phyloP scores from a whole-genome alignment of 1,140 invertebrate species.

The Probaryconus sp. region DNA sequence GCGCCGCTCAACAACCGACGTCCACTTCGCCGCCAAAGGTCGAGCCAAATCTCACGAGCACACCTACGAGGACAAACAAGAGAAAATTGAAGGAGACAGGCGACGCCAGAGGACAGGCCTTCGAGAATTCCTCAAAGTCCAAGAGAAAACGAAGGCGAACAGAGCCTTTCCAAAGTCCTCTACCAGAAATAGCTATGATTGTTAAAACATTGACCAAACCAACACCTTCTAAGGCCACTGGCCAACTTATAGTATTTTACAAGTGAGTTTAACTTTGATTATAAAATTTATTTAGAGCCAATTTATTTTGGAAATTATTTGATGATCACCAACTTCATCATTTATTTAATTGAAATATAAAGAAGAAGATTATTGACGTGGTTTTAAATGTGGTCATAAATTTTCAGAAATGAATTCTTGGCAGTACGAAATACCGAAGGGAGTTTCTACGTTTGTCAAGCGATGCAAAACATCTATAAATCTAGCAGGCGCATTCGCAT shows the following conservation, averaged over 20 bases:
- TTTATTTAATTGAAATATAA: too few species aligned
- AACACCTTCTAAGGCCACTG: conserved; percentile 82
- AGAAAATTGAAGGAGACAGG: conserved; percentile 75
- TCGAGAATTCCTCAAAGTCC: conserved; percentile 76
- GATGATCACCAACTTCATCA: too few species aligned
- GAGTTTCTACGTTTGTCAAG: conserved; percentile 93
- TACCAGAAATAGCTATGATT: conserved; percentile 86
- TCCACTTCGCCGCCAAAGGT: conserved; percentile 47
- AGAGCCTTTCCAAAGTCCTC: conserved; percentile 89
- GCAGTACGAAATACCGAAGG: conserved; percentile 93
- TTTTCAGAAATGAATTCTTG: conserved; percentile 89
- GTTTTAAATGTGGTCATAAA: conserved; percentile 18
- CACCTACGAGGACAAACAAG: conserved; percentile 66
- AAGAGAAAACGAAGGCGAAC: conserved; percentile 82
- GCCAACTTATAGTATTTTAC: conserved; percentile 91
- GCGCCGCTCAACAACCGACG: conserved; percentile 2
- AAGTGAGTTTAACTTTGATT: conserved; percentile 82
- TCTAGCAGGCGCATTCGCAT: conserved; percentile 89
- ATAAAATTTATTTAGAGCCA: conserved; percentile 3
- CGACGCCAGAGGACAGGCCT: conserved; percentile 66
- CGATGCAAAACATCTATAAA: conserved; percentile 94
- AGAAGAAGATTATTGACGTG: conserved; percentile 7
- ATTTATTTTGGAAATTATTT: conserved; percentile 37
- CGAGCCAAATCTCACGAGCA: conserved; percentile 55
- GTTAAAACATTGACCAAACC: conserved; percentile 84